phyloP scores from a whole-genome alignment of 2,888 invertebrate species.

The Leuctra nigra region DNA sequence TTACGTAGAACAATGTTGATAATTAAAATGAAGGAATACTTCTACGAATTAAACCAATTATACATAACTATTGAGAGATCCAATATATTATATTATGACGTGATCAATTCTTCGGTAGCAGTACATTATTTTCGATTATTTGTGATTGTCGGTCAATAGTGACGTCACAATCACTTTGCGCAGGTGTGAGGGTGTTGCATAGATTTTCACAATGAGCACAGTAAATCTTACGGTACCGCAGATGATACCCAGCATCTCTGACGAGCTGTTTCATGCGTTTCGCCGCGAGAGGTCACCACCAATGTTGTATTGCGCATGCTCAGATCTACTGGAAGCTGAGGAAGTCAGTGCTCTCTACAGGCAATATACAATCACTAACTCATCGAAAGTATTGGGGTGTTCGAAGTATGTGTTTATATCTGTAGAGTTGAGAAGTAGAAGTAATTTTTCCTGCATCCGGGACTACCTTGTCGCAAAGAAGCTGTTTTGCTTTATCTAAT shows the following conservation, averaged over 20 bases:
- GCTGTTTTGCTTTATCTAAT: slow-evolving; percentile 3
- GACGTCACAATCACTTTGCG: slow-evolving; percentile 29
- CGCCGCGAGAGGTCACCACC: neutral
- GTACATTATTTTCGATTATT: slow-evolving; percentile 13
- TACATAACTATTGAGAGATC: too few species aligned
- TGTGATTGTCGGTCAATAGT: slow-evolving; percentile 28
- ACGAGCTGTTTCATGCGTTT: neutral
- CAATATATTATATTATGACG: too few species aligned
- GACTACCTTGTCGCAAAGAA: slow-evolving; percentile 19
- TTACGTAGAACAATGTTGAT: too few species aligned
- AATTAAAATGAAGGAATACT: too few species aligned
- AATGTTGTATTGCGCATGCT: slow-evolving; percentile 2
- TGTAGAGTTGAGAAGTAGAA: neutral
- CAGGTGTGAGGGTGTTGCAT: slow-evolving; percentile 29
- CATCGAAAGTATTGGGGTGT: neutral
- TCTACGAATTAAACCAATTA: too few species aligned
- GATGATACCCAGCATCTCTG: too few species aligned
- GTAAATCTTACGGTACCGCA: too few species aligned
- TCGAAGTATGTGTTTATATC: neutral
- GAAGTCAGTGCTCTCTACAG: slow-evolving; percentile 7
- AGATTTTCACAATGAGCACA: slow-evolving; percentile 29
- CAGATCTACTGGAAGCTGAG: neutral
- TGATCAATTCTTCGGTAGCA: too few species aligned
- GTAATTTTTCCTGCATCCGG: slow-evolving; percentile 25
- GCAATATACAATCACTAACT: neutral